Base-by-base conservation (phyloP, 2,113 vertebrate species). In the Patagioenas fasciata region DNA sequence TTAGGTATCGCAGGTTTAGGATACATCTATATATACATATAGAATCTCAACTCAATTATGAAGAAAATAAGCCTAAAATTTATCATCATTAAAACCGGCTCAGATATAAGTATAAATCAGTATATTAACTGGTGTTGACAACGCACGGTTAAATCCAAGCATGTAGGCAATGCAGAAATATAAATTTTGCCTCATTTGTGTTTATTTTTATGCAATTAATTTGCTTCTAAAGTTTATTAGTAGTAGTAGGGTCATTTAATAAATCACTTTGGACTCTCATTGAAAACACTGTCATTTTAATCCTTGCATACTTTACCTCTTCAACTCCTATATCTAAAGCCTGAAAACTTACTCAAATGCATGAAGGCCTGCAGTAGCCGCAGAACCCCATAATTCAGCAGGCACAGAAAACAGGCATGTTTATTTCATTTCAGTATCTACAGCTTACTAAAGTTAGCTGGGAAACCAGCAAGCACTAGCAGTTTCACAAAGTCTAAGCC, bases 401-500 rank as follows among this genome's bases (percentile, higher is more conserved):
- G 90, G 90, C 88, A 91, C 32, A 84, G 72, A 80, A 51, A 70
- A 58, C 61, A 92, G 80, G 72, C 56, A 84, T 47, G 19, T 93
- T 86, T 93, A 85, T 71, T 90, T 86, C 92, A 57, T 56, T 42
- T 3, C 50, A 34, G 21, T 51, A 67, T 48, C 77, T 66, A 79
- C 25, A 78, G 34, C 16, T 78, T 67, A 26, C 0, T 15, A 8
- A 69, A 91, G 50, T 29, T 65, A 77, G 58, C 54, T 91, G 78
- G 29, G 64, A 89, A 85, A 74, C 69, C 42, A 91, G 80, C 42
- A 81, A 72, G 32, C 53, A 80, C 36, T 42, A 62, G 28, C 80
- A 84, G 24, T 66, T 92, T 77, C 64, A 79, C 40, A 62, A 89
- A 51, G 47, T 17, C 67, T 58, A 93, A 86, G 42, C 28, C 50